Conservation (phyloP, 2,113 vertebrate species). For the Elachura formosa region DNA sequence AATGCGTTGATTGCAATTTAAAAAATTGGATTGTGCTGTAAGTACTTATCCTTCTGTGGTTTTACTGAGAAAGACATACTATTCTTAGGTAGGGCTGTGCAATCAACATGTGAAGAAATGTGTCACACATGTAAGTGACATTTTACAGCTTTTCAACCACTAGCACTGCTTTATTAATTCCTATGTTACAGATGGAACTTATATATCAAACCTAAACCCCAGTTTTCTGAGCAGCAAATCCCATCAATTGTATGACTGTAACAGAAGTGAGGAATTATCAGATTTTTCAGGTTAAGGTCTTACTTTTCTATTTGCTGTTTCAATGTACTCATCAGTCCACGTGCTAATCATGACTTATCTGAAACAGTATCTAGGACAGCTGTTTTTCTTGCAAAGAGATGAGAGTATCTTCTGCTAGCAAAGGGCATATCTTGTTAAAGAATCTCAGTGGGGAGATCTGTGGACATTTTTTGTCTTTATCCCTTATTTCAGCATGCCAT, state of each 20-base stretch:
- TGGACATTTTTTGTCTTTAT: not conserved
- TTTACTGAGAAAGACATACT: constrained; percentile 13
- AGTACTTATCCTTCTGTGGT: constrained; percentile 30
- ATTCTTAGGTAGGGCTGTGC: not conserved
- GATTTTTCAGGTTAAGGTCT: not conserved
- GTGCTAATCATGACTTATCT: not conserved
- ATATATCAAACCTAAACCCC: not conserved
- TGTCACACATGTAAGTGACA: not conserved
- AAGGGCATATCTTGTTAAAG: not conserved
- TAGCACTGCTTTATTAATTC: not conserved
- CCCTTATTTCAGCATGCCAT: not conserved
- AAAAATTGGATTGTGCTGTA: not conserved
- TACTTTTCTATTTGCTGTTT: not conserved
- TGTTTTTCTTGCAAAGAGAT: not conserved
- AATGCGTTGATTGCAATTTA: constrained; percentile 14
- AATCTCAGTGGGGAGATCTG: not conserved
- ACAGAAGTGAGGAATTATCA: not conserved
- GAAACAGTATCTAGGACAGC: not conserved
- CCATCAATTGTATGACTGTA: not conserved
- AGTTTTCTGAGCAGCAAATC: not conserved
- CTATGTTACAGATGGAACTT: not conserved
- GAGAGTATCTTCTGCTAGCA: not conserved
- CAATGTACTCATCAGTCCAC: not conserved
- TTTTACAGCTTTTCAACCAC: not conserved
- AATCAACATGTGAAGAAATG: not conserved